phyloP scores from a whole-genome alignment of 2,113 vertebrate species.

The human (Homo sapiens) region DNA sequence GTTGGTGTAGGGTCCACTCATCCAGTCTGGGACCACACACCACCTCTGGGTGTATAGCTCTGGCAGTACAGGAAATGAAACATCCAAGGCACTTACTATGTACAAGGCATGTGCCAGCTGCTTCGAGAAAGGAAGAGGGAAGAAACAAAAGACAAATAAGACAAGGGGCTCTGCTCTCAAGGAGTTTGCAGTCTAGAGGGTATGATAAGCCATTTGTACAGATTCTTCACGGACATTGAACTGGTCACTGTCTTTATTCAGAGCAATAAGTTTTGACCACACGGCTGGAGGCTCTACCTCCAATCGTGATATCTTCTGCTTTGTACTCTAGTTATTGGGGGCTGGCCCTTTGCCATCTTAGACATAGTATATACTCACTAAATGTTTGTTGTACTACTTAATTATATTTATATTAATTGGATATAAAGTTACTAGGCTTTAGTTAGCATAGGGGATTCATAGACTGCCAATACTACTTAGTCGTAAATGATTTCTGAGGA shows the following conservation, averaged over 20 bases:
- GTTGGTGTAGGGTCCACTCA: rapidly evolving
- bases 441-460: neutral
- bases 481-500: neutral
- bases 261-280: neutral
- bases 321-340: neutral
- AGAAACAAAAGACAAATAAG: neutral
- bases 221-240: neutral
- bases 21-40: neutral
- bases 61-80: neutral
- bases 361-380: neutral
- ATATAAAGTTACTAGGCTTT: neutral
- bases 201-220: neutral
- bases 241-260: neutral
- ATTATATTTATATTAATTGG: neutral
- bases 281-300: neutral
- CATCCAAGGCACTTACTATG: neutral
- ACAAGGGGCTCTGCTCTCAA: neutral
- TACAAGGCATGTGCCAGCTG: too few species aligned
- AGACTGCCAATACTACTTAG: neutral
- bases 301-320: neutral
- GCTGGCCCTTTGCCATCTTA: neutral
- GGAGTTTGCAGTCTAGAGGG: neutral
- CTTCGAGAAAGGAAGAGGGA: neutral
- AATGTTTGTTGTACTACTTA: neutral
- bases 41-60: neutral